These are phyloP conservation scores for Ladona fulva DNA, from an alignment of 1,140 invertebrate genomes.

Conservation along the genomic window DNA sequence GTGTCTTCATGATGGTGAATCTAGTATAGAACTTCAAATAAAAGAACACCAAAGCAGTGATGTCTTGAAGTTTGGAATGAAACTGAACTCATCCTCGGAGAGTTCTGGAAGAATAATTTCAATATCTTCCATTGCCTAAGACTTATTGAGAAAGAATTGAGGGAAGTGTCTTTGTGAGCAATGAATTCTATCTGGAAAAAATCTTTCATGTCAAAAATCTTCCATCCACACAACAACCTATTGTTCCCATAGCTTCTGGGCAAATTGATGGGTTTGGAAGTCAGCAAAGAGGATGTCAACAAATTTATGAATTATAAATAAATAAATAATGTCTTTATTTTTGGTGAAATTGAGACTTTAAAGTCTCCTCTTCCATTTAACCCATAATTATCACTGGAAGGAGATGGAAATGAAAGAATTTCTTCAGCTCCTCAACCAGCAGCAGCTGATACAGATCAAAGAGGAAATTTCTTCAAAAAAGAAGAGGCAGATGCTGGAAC, in stretches of 20 bases:
- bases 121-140: background rate
- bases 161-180: background rate
- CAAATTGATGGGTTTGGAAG: background rate
- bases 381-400: background rate
- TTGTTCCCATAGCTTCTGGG: background rate
- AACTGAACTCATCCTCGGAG: background rate
- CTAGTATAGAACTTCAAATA: no score
- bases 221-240: background rate
- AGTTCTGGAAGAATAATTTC: background rate
- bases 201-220: background rate
- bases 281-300: conserved; percentile 13
- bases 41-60: no score
- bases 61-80: background rate
- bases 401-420: background rate
- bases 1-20: no score
- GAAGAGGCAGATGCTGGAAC: background rate
- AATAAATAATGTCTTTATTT: no score
- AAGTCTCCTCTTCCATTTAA: no score
- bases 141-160: background rate
- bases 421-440: background rate
- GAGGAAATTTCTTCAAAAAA: background rate
- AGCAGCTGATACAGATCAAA: background rate
- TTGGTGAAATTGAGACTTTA: no score
- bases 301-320: background rate
- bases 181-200: background rate